Percentiles rank a stretch among this genome's conserved stretches.
Conservation (phyloP, 2,888 invertebrate species). For the Plebejus melissa region DNA sequence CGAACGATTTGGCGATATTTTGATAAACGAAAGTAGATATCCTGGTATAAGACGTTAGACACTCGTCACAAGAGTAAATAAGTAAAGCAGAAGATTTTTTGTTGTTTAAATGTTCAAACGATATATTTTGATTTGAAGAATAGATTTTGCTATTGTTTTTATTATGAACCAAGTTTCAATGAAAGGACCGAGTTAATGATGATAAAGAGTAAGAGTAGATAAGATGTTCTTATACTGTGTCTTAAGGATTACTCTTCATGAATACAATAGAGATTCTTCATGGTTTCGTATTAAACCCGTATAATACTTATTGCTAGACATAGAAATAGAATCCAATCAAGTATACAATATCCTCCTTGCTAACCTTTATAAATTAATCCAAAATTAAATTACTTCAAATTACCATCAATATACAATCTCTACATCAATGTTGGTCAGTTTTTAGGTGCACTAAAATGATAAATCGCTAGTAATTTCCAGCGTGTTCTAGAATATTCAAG, state of each 20-base stretch:
- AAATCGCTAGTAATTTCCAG: slow-evolving; percentile 7
- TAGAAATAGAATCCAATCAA: neutral
- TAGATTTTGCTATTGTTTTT: neutral
- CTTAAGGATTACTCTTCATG: neutral
- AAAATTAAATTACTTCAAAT: slow-evolving; percentile 7
- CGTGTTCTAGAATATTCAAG: slow-evolving; percentile 7
- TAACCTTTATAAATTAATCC: neutral
- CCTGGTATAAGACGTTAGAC: neutral
- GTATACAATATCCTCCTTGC: neutral
- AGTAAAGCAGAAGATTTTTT: neutral
- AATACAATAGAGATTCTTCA: neutral
- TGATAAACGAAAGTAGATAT: neutral
- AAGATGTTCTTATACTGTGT: neutral
- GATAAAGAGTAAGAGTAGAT: neutral
- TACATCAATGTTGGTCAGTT: neutral
- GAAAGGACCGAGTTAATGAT: neutral
- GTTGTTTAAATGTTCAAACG: no score
- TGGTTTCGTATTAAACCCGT: neutral
- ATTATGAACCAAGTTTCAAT: neutral
- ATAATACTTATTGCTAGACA: neutral
- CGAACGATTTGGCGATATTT: neutral
- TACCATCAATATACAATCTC: neutral
- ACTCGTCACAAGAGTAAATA: neutral
- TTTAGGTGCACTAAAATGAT: slow-evolving; percentile 13
- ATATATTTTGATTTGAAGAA: neutral